Evolutionary conservation across 53 echinoderm and acorn worm species (phyloP), one percentile per base, ranked within the genome.

Genomic region (Mesocentrotus franciscanus): DNA sequence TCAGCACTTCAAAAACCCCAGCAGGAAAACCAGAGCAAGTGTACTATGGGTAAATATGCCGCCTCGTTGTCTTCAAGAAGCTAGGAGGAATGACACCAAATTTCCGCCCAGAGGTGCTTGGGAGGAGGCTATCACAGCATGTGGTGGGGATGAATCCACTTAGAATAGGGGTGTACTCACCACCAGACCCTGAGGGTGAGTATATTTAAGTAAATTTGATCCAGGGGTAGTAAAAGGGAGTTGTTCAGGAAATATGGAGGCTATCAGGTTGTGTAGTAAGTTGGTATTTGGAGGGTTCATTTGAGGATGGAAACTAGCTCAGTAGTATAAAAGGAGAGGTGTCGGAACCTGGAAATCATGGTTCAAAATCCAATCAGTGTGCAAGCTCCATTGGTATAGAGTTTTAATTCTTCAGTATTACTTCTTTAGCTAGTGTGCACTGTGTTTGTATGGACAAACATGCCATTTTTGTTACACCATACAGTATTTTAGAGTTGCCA

Each of bases 121-220:
- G 99, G 18, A 94, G 99, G 90, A 94, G 97, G 32, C 93, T 98
- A 56, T 96, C 97, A 84, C 99, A 98, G 89, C 99, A 98, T 71
- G 96, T 98, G 60, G 97, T 98, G 22, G 99, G 99, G n/a, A 98
- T 98, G 99, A 98, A 97, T 95, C 99, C 99, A 60, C 85, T 96
- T 39, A 96, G 68, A 36, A 96, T 98, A 95, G 98, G 98, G 66
- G 97, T 97, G 90, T 96, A 96, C 81, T 84, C 83, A 26, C 96
- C 94, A 92, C 97, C 97, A 71, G 90, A 91, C 55, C 92, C 94
- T 78, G 89, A 96, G 60, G 97, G 97, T 97, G 74, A 93, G 95
- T 92, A n/a, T 84, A 49, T n/a, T 61, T 27, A 1, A 56, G 9
- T 29, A 30, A 0, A 60, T 36, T 57, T 87, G 87, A 78, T 78